Conservation (phyloP, 2,797 vertebrate genomes). For the Pteronotus mesoamericanus region DNA sequence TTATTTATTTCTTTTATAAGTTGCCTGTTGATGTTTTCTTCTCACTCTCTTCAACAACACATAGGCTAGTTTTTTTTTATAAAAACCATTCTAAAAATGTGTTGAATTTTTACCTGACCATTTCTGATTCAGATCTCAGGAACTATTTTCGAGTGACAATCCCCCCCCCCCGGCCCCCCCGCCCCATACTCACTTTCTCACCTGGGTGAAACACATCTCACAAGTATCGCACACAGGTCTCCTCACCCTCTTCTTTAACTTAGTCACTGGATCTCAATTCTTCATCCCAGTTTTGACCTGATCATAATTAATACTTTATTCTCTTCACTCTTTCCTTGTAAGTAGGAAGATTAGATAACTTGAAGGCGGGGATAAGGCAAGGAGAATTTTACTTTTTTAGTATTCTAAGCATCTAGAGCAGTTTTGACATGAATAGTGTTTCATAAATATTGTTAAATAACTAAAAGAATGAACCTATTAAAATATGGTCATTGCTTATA, state of each 20-base stretch:
- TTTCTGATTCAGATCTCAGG: not conserved
- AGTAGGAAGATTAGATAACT: not conserved
- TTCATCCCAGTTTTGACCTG: not conserved
- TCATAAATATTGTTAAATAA: conserved; percentile 5
- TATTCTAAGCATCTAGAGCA: not conserved
- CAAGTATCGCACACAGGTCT: not conserved
- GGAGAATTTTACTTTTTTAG: not conserved
- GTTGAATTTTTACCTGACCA: not conserved
- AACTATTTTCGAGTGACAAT: not conserved
- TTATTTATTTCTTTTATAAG: conserved; percentile 28
- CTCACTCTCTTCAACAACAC: conserved; percentile 18
- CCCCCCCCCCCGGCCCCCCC: fast-evolving
- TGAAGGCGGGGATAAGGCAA: not conserved
- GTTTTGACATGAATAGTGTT: not conserved
- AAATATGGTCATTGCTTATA: not conserved
- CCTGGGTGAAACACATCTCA: not conserved
- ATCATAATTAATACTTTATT: conserved; percentile 16
- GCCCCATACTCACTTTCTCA: not conserved
- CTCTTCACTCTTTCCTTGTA: not conserved
- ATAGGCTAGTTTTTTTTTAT: conserved; percentile 1
- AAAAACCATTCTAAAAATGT: conserved; percentile 23
- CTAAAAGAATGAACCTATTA: not conserved
- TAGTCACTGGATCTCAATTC: not conserved
- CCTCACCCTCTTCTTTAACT: not conserved
- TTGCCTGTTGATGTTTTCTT: conserved; percentile 26